phyloP scores from a whole-genome alignment of 2,797 vertebrate genomes.

The Centroberyx gerrardi region DNA sequence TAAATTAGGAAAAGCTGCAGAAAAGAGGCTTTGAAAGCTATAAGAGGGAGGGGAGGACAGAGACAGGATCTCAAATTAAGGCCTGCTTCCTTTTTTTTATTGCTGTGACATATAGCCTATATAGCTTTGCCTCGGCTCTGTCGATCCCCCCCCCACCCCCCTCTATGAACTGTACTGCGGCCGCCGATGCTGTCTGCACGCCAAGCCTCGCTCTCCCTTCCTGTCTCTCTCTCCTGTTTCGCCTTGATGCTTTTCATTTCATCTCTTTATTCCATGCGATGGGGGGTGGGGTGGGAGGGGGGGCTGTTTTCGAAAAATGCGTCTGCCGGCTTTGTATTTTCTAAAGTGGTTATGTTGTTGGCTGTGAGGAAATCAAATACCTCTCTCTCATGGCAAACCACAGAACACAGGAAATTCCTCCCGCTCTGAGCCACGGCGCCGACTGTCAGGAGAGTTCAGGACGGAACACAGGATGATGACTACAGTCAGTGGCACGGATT shows the following conservation, averaged over 20 bases:
- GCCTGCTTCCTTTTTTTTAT: constrained; percentile 45
- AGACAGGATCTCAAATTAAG: constrained; percentile 66
- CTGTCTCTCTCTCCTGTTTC: neutral
- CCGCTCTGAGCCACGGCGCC: constrained; percentile 25
- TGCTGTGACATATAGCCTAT: constrained; percentile 36
- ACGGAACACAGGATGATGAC: constrained; percentile 40
- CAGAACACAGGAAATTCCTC: constrained; percentile 19
- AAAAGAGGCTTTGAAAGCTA: constrained; percentile 69
- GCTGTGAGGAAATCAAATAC: constrained; percentile 61
- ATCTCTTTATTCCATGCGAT: constrained; percentile 15
- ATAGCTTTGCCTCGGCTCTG: constrained; percentile 36
- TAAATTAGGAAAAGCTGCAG: constrained; percentile 74
- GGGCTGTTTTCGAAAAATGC: constrained; percentile 14
- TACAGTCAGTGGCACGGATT: constrained; percentile 14
- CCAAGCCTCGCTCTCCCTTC: neutral
- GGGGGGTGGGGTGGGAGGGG: neutral
- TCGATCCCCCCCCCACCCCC: constrained; percentile 42
- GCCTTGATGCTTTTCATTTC: constrained; percentile 9
- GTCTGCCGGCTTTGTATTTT: constrained; percentile 44
- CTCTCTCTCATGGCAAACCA: constrained; percentile 47
- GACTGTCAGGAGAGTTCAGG: constrained; percentile 37
- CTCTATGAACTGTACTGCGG: constrained; percentile 18
- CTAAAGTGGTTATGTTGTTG: constrained; percentile 34
- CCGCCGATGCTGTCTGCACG: constrained; percentile 8
- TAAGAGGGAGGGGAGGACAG: constrained; percentile 39